Conservation (phyloP, 2,888 invertebrate species). For the Boloria selene region DNA sequence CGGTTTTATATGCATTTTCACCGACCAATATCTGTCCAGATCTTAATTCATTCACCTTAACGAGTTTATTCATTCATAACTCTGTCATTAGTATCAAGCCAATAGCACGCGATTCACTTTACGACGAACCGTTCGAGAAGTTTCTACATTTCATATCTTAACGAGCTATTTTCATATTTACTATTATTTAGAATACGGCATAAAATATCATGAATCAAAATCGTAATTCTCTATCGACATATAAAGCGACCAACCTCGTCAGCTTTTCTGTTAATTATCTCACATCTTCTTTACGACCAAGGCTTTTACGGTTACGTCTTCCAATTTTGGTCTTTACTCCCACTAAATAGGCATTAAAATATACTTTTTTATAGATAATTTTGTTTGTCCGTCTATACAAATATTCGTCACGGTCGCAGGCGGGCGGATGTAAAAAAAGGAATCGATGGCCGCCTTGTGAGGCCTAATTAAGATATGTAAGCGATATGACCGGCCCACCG, state of each 20-base stretch:
- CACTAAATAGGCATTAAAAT: conserved; percentile 27
- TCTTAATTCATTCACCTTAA: conserved; percentile 28
- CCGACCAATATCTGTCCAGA: conserved; percentile 19
- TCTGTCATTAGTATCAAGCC: conserved; percentile 26
- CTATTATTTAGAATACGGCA: conserved; percentile 5
- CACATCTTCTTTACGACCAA: conserved; percentile 43
- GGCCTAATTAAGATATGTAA: conserved; percentile 83
- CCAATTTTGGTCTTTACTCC: conserved; percentile 38
- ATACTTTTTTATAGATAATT: conserved; percentile 26
- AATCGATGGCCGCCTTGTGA: conserved; percentile 71
- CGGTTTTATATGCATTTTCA: conserved; percentile 17
- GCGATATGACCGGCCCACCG: conserved; percentile 70
- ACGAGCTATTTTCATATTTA: conserved; percentile 26
- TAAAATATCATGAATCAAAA: conserved; percentile 18
- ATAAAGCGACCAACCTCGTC: conserved; percentile 48
- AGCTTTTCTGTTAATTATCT: conserved; percentile 59
- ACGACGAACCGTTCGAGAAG: conserved; percentile 14
- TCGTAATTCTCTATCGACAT: conserved; percentile 1
- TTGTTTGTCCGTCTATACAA: conserved; percentile 47
- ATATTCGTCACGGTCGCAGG: conserved; percentile 67
- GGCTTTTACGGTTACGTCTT: conserved; percentile 27
- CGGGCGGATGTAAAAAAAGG: conserved; percentile 63
- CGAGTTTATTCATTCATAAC: conserved; percentile 30
- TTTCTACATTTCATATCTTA: conserved; percentile 14
- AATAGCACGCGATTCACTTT: conserved; percentile 27